Percentiles rank a stretch among this genome's conserved stretches.
phyloP scores from a whole-genome alignment of 2,797 vertebrate species.

The Cossypha dichroa region DNA sequence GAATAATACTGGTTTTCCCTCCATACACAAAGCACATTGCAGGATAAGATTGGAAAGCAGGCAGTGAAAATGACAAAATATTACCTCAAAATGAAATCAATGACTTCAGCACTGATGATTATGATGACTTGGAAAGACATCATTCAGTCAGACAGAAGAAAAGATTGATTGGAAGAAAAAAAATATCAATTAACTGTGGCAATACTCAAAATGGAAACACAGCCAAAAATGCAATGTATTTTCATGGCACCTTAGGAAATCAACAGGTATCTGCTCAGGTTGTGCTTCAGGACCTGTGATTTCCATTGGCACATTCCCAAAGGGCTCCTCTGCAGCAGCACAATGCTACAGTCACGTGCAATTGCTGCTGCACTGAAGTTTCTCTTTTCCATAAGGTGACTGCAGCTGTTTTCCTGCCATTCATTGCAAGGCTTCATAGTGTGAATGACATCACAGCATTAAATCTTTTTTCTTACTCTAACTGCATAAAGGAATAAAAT shows the following conservation, averaged over 20 bases:
- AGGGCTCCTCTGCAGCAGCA: not conserved
- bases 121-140: not conserved
- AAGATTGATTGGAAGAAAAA: not conserved
- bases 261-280: not conserved
- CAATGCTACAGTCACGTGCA: rapidly evolving
- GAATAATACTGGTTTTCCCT: not conserved
- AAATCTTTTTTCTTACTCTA: not conserved
- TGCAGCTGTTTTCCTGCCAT: not conserved
- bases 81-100: not conserved
- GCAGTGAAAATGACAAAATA: not conserved
- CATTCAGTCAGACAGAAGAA: not conserved
- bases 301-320: not conserved
- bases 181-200: not conserved
- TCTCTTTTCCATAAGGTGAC: not conserved
- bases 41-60: not conserved
- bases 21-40: not conserved
- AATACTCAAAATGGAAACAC: not conserved
- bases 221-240: not conserved
- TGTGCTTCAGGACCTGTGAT: not conserved
- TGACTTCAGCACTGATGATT: not conserved
- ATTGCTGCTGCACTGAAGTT: not conserved
- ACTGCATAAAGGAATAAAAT: not conserved
- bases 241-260: not conserved
- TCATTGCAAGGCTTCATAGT: not conserved
- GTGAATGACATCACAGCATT: not conserved